Conservation (phyloP, 2,797 vertebrate species). For the Podarcis lilfordi region DNA sequence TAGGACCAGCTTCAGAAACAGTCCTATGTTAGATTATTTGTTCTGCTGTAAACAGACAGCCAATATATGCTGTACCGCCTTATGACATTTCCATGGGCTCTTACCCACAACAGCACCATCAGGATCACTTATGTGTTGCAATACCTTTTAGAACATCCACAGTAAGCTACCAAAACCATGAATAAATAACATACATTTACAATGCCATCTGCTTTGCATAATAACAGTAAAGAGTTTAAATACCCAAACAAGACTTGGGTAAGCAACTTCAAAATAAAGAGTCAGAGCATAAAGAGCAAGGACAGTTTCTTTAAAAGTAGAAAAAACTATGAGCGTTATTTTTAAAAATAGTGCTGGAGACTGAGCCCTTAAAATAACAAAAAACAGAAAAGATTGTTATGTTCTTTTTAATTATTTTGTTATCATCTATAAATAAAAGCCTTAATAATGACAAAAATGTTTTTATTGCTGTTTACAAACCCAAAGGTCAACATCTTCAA, state of each 20-base stretch:
- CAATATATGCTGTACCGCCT: background rate
- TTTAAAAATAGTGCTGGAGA: background rate
- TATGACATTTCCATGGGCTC: background rate
- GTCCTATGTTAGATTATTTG: too few species aligned
- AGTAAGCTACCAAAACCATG: background rate
- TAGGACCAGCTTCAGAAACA: too few species aligned
- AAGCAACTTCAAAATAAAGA: background rate
- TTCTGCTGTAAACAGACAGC: background rate
- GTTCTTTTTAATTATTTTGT: too few species aligned
- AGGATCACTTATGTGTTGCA: too few species aligned
- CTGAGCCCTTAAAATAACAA: background rate
- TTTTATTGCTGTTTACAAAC: background rate
- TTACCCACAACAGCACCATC: background rate
- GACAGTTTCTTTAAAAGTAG: background rate
- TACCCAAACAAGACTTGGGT: too few species aligned
- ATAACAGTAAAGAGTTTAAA: background rate
- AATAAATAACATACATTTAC: background rate
- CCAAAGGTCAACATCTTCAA: background rate
- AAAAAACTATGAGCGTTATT: background rate
- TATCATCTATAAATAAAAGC: background rate
- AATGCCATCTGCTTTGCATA: background rate
- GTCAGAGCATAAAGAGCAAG: background rate
- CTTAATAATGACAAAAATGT: background rate
- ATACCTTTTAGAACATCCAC: background rate
- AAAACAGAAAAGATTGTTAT: too few species aligned